Percentiles rank a stretch among this genome's conserved stretches.
phyloP scores from a whole-genome alignment of 92 coral and sea anemone genomes.

The Epizoanthus illoricatus region DNA sequence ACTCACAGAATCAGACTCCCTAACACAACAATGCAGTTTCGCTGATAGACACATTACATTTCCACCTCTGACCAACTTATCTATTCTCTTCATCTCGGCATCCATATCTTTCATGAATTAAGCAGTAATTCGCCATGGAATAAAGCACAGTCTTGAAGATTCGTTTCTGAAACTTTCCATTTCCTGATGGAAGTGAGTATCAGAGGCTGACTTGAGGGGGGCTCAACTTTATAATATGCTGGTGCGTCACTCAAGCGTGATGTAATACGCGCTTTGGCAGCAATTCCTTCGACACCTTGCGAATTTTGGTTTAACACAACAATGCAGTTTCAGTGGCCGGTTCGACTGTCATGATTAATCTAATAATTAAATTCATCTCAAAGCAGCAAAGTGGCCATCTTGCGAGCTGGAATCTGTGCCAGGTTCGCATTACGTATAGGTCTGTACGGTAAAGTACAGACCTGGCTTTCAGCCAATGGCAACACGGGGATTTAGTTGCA shows the following conservation, averaged over 20 bases:
- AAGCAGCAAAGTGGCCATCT: too few species aligned
- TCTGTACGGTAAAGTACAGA: too few species aligned
- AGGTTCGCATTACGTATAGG: too few species aligned
- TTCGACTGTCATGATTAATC: too few species aligned
- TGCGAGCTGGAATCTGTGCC: too few species aligned
- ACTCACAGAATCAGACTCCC: too few species aligned
- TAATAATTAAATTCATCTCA: too few species aligned
- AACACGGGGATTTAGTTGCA: too few species aligned
- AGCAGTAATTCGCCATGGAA: neutral
- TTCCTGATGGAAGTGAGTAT: neutral
- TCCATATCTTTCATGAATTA: neutral
- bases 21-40: too few species aligned
- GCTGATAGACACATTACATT: neutral
- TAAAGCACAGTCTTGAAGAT: neutral
- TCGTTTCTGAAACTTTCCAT: neutral
- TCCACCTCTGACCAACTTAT: slow-evolving; percentile 8
- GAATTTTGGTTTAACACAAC: slow-evolving; percentile 32
- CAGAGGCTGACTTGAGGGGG: slow-evolving; percentile 30
- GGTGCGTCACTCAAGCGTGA: slow-evolving; percentile 24
- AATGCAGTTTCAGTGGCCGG: too few species aligned
- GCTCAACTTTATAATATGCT: neutral
- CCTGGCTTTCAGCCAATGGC: too few species aligned
- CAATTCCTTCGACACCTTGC: slow-evolving; percentile 27
- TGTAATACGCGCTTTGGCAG: neutral
- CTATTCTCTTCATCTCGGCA: slow-evolving; percentile 18